phyloP scores from a whole-genome alignment of 2,797 vertebrate species.

The Meda fulgida region DNA sequence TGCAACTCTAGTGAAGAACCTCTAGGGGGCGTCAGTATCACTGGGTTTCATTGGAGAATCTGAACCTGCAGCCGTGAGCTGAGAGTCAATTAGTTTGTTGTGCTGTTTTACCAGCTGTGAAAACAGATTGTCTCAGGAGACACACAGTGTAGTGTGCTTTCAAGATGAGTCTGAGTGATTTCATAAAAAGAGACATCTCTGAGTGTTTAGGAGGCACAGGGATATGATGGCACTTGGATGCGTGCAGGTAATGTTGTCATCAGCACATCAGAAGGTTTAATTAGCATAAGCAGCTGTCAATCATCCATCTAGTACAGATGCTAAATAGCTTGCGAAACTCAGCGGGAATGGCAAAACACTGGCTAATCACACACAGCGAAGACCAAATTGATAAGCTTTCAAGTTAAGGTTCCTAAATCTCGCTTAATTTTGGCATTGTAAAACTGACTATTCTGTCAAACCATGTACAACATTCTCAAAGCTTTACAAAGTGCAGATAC shows the following conservation, averaged over 20 bases:
- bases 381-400: not conserved
- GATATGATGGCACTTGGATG: not conserved
- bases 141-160: not conserved
- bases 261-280: slow-evolving; percentile 32
- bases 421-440: not conserved
- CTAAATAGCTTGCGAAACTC: slow-evolving; percentile 2
- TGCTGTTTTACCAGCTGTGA: slow-evolving; percentile 30
- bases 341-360: slow-evolving; percentile 36
- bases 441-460: not conserved
- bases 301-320: slow-evolving; percentile 25
- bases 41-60: not conserved
- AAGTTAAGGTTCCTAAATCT: not conserved
- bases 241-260: slow-evolving; percentile 32
- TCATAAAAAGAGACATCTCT: slow-evolving; percentile 1
- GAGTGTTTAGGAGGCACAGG: not conserved
- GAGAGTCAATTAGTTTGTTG: slow-evolving; percentile 37
- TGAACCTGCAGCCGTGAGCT: slow-evolving; percentile 19
- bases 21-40: slow-evolving; percentile 32
- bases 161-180: slow-evolving; percentile 23
- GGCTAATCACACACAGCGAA: not conserved
- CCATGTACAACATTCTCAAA: not conserved
- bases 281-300: slow-evolving; percentile 48
- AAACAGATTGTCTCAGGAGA: slow-evolving; percentile 40
- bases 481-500: not conserved
- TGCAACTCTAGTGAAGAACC: not conserved